A percentile compares a stretch with the other conserved stretches of the same genome.
These are phyloP conservation scores for Luehdorfia chinensis DNA, from an alignment of 1,140 invertebrate species.

Conservation along the genomic window DNA sequence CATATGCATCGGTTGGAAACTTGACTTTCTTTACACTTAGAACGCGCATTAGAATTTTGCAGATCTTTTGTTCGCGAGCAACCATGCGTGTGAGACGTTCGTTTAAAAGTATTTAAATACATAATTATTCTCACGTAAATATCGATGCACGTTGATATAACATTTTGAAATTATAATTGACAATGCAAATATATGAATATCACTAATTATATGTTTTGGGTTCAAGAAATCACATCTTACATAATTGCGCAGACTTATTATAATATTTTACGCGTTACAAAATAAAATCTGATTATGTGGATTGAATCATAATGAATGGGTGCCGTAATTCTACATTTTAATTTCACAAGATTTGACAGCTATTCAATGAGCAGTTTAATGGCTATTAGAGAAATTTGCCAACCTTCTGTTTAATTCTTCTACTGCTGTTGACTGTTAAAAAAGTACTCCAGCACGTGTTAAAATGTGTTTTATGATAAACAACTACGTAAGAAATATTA, in stretches of 20 bases:
- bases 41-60: conserved; percentile 57
- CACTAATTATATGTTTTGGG: no score
- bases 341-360: no score
- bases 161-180: no score
- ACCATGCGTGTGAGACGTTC: conserved; percentile 36
- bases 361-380: conserved; percentile 1
- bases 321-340: background rate
- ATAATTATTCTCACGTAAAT: conserved; percentile 24
- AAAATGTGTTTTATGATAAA: no score
- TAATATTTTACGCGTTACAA: background rate
- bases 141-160: no score
- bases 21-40: conserved; percentile 67
- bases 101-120: conserved; percentile 23
- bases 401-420: conserved; percentile 5
- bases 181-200: no score
- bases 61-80: conserved; percentile 48
- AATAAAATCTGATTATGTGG: background rate
- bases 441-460: no score
- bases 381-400: conserved; percentile 1
- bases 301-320: background rate
- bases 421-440: conserved; percentile 1
- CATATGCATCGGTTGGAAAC: conserved; percentile 66
- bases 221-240: no score
- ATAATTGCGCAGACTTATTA: no score
- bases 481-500: no score